Evolutionary conservation across 2,888 invertebrate genomes (phyloP).

Genomic region (Pterostichus madidus): DNA sequence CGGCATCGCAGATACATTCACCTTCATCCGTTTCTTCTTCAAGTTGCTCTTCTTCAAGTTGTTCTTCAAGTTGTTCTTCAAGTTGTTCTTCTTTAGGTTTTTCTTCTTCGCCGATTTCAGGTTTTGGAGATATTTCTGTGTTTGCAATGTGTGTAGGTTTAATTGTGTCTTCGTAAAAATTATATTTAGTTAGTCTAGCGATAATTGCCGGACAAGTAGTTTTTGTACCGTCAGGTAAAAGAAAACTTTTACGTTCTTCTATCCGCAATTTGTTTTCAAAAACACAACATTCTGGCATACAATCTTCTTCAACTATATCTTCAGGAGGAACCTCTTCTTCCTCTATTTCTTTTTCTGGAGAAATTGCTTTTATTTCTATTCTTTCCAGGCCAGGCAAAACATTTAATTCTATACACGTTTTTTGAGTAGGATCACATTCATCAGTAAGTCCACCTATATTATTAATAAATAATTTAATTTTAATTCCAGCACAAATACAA

Average conservation of each 20-base stretch:
- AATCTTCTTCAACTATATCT: constrained; percentile 11
- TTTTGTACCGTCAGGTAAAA: constrained; percentile 1
- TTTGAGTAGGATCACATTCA: background rate
- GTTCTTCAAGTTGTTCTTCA: too few relatives aligned
- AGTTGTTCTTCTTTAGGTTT: too few relatives aligned
- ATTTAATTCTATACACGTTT: background rate
- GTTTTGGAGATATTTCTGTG: too few relatives aligned
- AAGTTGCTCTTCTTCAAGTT: too few relatives aligned
- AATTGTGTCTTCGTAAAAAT: too few relatives aligned
- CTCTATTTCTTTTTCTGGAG: background rate
- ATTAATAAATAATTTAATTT: constrained; percentile 40
- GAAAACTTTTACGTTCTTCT: background rate
- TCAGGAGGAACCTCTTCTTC: background rate
- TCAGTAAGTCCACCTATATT: background rate
- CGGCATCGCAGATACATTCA: too few relatives aligned
- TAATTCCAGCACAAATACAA: background rate
- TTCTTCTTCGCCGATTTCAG: too few relatives aligned
- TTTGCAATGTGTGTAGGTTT: too few relatives aligned
- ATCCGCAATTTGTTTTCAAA: background rate
- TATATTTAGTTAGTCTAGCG: background rate
- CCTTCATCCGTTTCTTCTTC: too few relatives aligned
- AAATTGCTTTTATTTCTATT: constrained; percentile 1
- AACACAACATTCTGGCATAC: background rate
- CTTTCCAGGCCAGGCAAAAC: constrained; percentile 2
- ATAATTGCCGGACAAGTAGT: constrained; percentile 18